These are phyloP conservation scores for Sinella curviseta DNA, from an alignment of 1,140 invertebrate species.

Conservation along the genomic window DNA sequence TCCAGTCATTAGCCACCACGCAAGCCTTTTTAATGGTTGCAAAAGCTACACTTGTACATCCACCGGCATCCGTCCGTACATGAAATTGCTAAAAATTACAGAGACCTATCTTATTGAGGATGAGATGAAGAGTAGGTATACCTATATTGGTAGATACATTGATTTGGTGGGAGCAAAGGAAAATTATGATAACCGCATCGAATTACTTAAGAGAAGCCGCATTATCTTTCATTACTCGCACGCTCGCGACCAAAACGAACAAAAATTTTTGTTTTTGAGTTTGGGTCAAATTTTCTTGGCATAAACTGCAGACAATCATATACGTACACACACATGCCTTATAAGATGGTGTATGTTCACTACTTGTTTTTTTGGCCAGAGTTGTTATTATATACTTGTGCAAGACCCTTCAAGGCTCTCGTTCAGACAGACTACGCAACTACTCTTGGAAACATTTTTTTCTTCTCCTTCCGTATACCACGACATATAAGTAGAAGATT, in stretches of 20 bases:
- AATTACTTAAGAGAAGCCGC: constrained; percentile 13
- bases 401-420: not conserved
- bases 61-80: not conserved
- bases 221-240: constrained; percentile 20
- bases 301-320: too few species aligned
- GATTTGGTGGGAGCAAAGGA: not conserved
- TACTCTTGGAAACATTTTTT: not conserved
- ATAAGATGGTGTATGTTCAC: too few species aligned
- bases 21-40: not conserved
- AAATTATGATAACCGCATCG: not conserved
- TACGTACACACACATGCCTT: too few species aligned
- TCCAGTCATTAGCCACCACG: not conserved
- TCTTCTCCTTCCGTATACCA: too few species aligned
- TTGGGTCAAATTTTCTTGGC: not conserved
- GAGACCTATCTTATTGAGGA: too few species aligned
- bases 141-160: too few species aligned
- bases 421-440: not conserved
- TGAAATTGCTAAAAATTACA: not conserved
- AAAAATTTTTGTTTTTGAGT: not conserved
- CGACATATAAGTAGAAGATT: not conserved
- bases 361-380: too few species aligned
- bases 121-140: too few species aligned
- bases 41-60: not conserved
- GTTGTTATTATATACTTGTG: too few species aligned
- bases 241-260: not conserved